These are phyloP conservation scores for Tetramorium parvispinum DNA, from an alignment of 1,140 invertebrate genomes.

Conservation along the genomic window DNA sequence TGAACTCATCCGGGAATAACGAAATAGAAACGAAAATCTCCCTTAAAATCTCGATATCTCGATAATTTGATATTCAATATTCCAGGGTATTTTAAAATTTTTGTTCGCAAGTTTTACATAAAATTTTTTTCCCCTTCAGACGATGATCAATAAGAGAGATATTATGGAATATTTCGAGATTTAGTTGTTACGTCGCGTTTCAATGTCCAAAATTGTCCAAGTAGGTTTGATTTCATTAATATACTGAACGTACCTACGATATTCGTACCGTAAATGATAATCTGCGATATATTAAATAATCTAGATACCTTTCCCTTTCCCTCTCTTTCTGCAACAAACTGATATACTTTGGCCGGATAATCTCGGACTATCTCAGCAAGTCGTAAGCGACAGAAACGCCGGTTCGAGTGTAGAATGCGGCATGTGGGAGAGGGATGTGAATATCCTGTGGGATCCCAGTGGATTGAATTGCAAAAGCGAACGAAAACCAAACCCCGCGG, in stretches of 20 bases:
- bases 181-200: not conserved
- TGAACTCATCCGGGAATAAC: constrained; percentile 5
- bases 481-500: constrained; percentile 69
- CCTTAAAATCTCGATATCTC: not conserved
- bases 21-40: constrained; percentile 21
- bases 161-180: not conserved
- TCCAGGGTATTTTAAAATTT: not conserved
- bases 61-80: constrained; percentile 12
- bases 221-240: not conserved
- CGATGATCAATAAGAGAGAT: not conserved
- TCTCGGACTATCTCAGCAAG: not conserved
- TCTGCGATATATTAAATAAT: not conserved
- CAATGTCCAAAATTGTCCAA: not conserved
- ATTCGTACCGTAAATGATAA: not conserved
- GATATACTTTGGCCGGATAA: not conserved
- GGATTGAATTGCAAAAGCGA: constrained; percentile 76
- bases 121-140: not conserved
- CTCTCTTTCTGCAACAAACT: not conserved
- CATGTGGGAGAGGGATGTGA: not conserved
- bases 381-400: not conserved
- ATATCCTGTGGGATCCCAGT: constrained; percentile 65
- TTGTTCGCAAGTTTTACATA: not conserved
- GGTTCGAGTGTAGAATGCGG: constrained; percentile 9
- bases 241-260: not conserved
- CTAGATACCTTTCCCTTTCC: not conserved